Evolutionary conservation across 2,113 vertebrate species (phyloP).

Genomic region (Nerophis ophidion): DNA sequence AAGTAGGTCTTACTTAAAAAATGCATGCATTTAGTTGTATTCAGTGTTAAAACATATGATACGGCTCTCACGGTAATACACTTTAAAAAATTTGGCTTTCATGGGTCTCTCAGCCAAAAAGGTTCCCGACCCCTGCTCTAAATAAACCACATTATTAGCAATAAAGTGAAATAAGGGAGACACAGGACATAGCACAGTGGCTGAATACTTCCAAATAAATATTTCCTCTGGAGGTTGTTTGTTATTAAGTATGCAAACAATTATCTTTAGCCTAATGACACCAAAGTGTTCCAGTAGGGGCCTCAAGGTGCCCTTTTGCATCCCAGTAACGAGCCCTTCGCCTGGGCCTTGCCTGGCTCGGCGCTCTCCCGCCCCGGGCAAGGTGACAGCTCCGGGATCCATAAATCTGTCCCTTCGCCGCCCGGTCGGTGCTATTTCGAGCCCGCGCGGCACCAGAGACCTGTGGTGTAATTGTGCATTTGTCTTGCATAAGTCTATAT

Average conservation of each 20-base stretch:
- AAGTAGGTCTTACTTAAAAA: too few relatives aligned
- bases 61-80: too few relatives aligned
- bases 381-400: slow-evolving; percentile 25
- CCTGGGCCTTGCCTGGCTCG: slow-evolving; percentile 11
- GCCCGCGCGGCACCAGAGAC: slow-evolving; percentile 32
- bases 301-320: not conserved
- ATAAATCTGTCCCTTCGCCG: slow-evolving; percentile 40
- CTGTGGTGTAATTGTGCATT: slow-evolving; percentile 20
- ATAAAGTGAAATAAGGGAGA: not conserved
- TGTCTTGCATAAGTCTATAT: slow-evolving; percentile 35
- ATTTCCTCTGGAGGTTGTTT: not conserved
- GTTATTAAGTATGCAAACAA: not conserved
- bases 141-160: too few relatives aligned
- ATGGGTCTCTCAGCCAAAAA: too few relatives aligned
- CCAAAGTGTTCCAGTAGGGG: slow-evolving; percentile 2
- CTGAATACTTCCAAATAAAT: not conserved
- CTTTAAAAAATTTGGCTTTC: too few relatives aligned
- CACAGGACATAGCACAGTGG: not conserved
- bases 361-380: slow-evolving; percentile 25
- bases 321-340: slow-evolving; percentile 1
- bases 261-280: not conserved
- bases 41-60: too few relatives aligned
- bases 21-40: too few relatives aligned
- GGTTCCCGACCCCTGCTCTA: too few relatives aligned
- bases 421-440: slow-evolving; percentile 34